Evolutionary conservation across 2,888 invertebrate genomes (phyloP).

Genomic region (Trypoxylon attenuatum): DNA sequence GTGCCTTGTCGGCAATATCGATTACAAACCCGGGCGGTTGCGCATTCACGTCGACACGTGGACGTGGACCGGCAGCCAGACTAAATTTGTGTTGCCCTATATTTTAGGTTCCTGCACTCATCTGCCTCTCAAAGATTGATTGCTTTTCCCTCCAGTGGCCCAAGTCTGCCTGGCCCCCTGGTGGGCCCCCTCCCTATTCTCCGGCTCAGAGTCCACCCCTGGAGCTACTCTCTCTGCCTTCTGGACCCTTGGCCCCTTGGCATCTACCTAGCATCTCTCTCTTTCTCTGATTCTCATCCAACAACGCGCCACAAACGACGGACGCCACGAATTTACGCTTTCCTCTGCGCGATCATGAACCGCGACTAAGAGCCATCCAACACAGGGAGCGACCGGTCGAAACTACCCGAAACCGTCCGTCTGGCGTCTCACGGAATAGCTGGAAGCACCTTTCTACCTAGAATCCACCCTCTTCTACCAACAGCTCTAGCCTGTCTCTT

Average conservation of each 20-base stretch:
- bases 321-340: conserved; percentile 38
- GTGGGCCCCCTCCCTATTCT: background rate
- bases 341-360: conserved; percentile 22
- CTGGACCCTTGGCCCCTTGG: no score
- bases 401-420: no score
- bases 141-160: conserved; percentile 64
- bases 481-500: no score
- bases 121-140: conserved; percentile 74
- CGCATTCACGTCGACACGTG: conserved; percentile 74
- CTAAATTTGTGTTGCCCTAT: conserved; percentile 73
- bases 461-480: no score
- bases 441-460: no score
- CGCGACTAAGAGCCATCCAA: no score
- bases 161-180: conserved; percentile 17
- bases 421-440: no score
- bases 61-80: conserved; percentile 67
- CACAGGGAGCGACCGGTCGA: no score
- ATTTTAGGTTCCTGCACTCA: conserved; percentile 72
- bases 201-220: conserved; percentile 22
- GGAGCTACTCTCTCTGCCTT: background rate
- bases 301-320: no score
- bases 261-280: no score
- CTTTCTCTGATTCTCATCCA: no score
- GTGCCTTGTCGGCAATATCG: conserved; percentile 74
- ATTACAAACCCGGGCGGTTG: conserved; percentile 73